Percentiles rank a stretch among this genome's conserved stretches.
These are phyloP conservation scores for Meganola albula DNA, from an alignment of 2,888 invertebrate genomes.

Conservation along the genomic window DNA sequence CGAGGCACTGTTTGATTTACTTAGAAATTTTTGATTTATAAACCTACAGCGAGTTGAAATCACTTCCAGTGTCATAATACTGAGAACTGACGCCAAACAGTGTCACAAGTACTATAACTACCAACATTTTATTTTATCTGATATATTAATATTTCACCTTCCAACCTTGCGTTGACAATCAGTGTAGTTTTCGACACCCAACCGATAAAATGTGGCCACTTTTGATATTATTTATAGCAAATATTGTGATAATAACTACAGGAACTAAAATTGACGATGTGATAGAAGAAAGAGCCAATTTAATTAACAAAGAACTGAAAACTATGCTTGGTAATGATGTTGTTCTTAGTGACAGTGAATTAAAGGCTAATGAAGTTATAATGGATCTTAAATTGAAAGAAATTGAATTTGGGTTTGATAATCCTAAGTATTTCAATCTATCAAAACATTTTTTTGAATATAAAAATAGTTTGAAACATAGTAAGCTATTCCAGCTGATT, in stretches of 20 bases:
- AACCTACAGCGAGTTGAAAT: too few species aligned
- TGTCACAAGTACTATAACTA: too few species aligned
- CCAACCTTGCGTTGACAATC: conserved; percentile 29
- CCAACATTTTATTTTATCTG: too few species aligned
- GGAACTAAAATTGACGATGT: conserved; percentile 23
- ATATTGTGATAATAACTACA: conserved; percentile 16
- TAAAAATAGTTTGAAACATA: conserved; percentile 75
- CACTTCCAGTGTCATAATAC: too few species aligned
- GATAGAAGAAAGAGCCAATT: conserved; percentile 47
- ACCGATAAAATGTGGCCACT: conserved; percentile 35
- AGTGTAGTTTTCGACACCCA: conserved; percentile 11
- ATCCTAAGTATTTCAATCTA: conserved; percentile 76
- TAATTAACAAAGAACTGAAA: conserved; percentile 67
- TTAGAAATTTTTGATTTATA: too few species aligned
- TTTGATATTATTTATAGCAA: conserved; percentile 21
- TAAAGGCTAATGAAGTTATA: conserved; percentile 74
- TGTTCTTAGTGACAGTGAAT: conserved; percentile 67
- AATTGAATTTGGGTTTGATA: conserved; percentile 59
- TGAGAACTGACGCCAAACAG: too few species aligned
- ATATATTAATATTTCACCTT: too few species aligned
- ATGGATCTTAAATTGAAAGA: conserved; percentile 77
- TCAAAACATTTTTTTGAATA: conserved; percentile 82
- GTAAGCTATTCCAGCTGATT: conserved; percentile 80
- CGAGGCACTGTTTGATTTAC: too few species aligned
- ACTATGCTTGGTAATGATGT: conserved; percentile 74